These are phyloP conservation scores for Helobdella robusta DNA, from an alignment of 2,888 invertebrate species.

Conservation along the genomic window DNA sequence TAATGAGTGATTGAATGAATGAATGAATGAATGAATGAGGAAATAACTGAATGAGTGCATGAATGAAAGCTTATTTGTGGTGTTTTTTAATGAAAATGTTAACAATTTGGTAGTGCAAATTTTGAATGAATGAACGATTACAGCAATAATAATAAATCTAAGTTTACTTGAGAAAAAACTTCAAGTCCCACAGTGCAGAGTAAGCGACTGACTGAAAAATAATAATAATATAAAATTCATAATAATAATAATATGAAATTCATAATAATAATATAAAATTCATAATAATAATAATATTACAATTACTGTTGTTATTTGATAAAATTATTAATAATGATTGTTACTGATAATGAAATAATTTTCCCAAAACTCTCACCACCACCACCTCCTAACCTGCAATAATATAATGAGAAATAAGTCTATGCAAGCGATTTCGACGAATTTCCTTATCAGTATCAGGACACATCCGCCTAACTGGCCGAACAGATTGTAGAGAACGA, in stretches of 20 bases:
- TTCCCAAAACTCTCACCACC: neutral
- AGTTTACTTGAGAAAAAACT: conserved; percentile 62
- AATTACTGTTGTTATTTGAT: no score
- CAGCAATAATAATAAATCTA: conserved; percentile 36
- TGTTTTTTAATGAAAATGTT: no score
- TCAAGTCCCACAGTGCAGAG: conserved; percentile 86
- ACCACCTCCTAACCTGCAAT: conserved; percentile 61
- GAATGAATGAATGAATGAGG: no score
- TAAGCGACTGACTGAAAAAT: conserved; percentile 52
- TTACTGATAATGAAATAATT: neutral
- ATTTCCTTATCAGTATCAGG: conserved; percentile 84
- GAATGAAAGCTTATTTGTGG: no score
- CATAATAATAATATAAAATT: no score
- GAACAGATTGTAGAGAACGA: conserved; percentile 86
- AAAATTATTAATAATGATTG: no score
- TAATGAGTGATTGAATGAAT: no score
- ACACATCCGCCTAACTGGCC: conserved; percentile 92
- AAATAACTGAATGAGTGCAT: no score
- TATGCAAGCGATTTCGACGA: conserved; percentile 65
- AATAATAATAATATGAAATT: no score
- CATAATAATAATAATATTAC: no score
- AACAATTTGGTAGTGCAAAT: no score
- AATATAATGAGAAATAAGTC: conserved; percentile 88
- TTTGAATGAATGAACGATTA: no score
- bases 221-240: neutral